Percentiles rank a stretch among this genome's conserved stretches.
Evolutionary conservation across 2,113 vertebrate genomes (phyloP).

Genomic region (Zingel zingel): DNA sequence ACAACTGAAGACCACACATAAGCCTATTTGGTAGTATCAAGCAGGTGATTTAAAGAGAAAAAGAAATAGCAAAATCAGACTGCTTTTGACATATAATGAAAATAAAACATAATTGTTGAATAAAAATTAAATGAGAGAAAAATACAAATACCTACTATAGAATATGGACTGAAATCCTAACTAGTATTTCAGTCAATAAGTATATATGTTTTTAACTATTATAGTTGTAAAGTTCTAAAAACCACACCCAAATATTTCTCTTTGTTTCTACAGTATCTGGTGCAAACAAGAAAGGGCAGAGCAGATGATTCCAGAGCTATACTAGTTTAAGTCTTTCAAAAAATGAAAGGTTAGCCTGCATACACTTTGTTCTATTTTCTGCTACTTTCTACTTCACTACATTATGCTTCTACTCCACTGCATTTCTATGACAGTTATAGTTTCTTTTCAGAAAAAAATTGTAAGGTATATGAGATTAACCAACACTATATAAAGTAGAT

Average conservation of each 20-base stretch:
- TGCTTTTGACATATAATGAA: slow-evolving; percentile 77
- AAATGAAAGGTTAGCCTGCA: background rate
- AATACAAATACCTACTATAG: background rate
- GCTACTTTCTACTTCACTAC: background rate
- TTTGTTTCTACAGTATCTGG: background rate
- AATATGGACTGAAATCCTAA: background rate
- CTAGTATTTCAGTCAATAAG: too few relatives aligned
- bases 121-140: background rate
- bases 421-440: background rate
- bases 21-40: slow-evolving; percentile 21
- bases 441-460: background rate
- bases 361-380: background rate
- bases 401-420: background rate
- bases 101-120: slow-evolving; percentile 62
- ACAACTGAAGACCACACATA: slow-evolving; percentile 20
- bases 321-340: background rate
- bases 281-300: background rate
- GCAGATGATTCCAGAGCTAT: background rate
- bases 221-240: background rate
- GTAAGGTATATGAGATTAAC: background rate
- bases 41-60: slow-evolving; percentile 19
- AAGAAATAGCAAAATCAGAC: slow-evolving; percentile 51
- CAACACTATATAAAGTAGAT: background rate
- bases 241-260: background rate
- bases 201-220: too few relatives aligned